A percentile compares a stretch with the other conserved stretches of the same genome.
Evolutionary conservation across 2,797 vertebrate species (phyloP).

Genomic region (Myotis pilosus): DNA sequence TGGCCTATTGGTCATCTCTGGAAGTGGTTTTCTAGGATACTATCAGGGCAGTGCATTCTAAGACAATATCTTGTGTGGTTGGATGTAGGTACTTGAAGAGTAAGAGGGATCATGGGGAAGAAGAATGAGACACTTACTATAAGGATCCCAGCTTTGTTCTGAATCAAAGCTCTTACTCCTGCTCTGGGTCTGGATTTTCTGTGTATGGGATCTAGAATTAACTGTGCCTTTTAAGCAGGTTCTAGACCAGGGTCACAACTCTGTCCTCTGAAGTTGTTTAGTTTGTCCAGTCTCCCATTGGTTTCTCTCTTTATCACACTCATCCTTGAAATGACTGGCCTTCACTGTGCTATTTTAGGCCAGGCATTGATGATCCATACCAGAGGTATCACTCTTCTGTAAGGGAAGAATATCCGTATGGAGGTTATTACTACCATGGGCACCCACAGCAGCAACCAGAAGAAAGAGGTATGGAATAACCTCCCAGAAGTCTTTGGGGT

Average conservation of each 20-base stretch:
- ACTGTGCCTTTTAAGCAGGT: background rate
- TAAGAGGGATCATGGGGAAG: background rate
- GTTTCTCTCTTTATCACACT: background rate
- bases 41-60: background rate
- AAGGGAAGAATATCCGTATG: slow-evolving; percentile 79
- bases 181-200: background rate
- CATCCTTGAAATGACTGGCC: background rate
- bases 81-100: background rate
- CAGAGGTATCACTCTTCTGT: slow-evolving; percentile 78
- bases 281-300: background rate
- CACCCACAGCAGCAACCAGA: background rate
- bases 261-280: background rate
- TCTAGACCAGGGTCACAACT: background rate
- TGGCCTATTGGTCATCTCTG: background rate
- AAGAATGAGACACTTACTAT: background rate
- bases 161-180: background rate
- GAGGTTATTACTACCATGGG: slow-evolving; percentile 66
- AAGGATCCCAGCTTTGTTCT: background rate
- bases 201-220: background rate
- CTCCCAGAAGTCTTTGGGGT: background rate
- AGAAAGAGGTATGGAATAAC: slow-evolving; percentile 79
- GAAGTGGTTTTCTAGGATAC: background rate
- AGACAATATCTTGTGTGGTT: background rate
- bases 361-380: slow-evolving; percentile 83
- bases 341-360: slow-evolving; percentile 81